A percentile compares a stretch with the other conserved stretches of the same genome.
Conservation (phyloP, 2,888 invertebrate genomes). For the Epicampocera succincta region DNA sequence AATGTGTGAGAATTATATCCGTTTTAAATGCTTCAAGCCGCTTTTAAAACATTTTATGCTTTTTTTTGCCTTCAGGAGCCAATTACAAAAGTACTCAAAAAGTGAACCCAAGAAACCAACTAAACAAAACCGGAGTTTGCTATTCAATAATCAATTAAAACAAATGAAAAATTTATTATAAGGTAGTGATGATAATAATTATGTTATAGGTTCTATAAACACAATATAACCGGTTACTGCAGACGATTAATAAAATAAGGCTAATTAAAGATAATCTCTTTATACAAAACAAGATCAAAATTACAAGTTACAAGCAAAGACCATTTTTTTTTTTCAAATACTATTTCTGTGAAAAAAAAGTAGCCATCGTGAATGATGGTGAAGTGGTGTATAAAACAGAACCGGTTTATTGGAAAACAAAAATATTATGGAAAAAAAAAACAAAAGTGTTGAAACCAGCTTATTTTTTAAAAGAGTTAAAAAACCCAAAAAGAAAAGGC, state of each 20-base stretch:
- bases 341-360: conserved; percentile 8
- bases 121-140: conserved; percentile 44
- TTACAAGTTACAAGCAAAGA: conserved; percentile 32
- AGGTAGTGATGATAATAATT: conserved; percentile 68
- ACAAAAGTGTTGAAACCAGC: conserved; percentile 31
- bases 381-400: conserved; percentile 34
- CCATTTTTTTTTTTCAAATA: not conserved
- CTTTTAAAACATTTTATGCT: not conserved
- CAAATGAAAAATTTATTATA: conserved; percentile 17
- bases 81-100: not conserved
- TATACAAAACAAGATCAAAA: conserved; percentile 56
- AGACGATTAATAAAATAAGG: conserved; percentile 13
- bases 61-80: not conserved
- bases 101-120: not conserved
- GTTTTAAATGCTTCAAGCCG: not conserved
- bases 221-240: conserved; percentile 49
- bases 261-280: conserved; percentile 57
- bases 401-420: conserved; percentile 32
- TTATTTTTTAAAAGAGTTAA: conserved; percentile 41
- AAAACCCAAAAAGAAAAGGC: conserved; percentile 50
- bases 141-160: conserved; percentile 36
- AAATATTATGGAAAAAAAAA: conserved; percentile 1
- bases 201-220: conserved; percentile 53
- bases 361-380: conserved; percentile 9
- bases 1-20: too few relatives aligned